phyloP scores from a whole-genome alignment of 2,113 vertebrate genomes.

The Tichodroma muraria region DNA sequence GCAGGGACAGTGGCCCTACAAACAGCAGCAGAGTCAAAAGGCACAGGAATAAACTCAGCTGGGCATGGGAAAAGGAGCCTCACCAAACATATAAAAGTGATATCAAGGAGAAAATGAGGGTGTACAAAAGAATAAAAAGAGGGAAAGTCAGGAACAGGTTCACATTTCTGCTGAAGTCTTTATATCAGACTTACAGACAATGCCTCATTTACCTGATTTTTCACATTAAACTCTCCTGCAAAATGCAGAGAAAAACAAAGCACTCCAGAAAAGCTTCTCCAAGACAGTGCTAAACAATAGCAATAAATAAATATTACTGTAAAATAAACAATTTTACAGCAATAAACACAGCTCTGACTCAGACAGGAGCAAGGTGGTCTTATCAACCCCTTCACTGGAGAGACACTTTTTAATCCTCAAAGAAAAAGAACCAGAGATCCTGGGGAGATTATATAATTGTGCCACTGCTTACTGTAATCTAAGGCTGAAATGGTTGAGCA shows the following conservation, averaged over 20 bases:
- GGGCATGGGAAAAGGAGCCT: not conserved
- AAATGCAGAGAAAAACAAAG: not conserved
- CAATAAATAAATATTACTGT: no score
- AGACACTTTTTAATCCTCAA: not conserved
- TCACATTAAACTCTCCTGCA: not conserved
- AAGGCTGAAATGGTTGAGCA: not conserved
- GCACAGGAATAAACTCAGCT: not conserved
- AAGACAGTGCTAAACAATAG: no score
- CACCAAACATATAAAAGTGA: not conserved
- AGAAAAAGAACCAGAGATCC: not conserved
- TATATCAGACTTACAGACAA: not conserved
- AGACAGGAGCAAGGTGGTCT: not conserved
- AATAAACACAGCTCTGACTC: not conserved
- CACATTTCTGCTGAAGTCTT: not conserved
- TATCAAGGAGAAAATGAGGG: not conserved
- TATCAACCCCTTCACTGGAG: rapidly evolving
- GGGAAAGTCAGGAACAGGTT: not conserved
- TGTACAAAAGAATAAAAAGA: not conserved
- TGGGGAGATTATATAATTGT: not conserved
- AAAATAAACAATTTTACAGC: no score
- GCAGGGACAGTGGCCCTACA: rapidly evolving
- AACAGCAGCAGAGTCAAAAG: not conserved
- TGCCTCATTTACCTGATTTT: not conserved
- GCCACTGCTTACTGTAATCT: not conserved
- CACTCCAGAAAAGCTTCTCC: not conserved